These are phyloP conservation scores for Lasioglossum villosulum DNA, from an alignment of 2,888 invertebrate species.

Conservation along the genomic window DNA sequence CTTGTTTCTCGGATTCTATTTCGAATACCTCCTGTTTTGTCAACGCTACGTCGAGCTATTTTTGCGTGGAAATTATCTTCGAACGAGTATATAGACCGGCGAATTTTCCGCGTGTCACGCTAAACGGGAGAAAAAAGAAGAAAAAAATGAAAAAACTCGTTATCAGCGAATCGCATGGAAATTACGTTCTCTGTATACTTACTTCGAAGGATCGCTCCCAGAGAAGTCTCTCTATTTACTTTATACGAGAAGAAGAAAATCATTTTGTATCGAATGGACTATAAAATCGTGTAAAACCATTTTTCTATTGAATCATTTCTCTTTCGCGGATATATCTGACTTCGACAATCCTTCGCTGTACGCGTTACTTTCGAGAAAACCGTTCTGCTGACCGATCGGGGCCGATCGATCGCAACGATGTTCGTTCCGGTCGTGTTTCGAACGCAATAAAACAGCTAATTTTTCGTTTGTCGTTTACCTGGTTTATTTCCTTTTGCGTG, in stretches of 20 bases:
- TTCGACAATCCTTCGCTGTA: slow-evolving; percentile 22
- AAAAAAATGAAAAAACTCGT: not conserved
- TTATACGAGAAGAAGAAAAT: slow-evolving; percentile 57
- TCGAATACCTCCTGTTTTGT: slow-evolving; percentile 51
- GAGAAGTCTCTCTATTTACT: slow-evolving; percentile 65
- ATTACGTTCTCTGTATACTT: slow-evolving; percentile 55
- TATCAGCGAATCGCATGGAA: slow-evolving; percentile 5
- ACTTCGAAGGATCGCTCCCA: slow-evolving; percentile 43
- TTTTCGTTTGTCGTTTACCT: slow-evolving; percentile 26
- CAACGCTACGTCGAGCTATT: slow-evolving; percentile 41
- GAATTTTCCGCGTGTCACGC: slow-evolving; percentile 14
- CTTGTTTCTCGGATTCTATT: slow-evolving; percentile 49
- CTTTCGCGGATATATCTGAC: slow-evolving; percentile 15
- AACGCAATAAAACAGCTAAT: slow-evolving; percentile 21
- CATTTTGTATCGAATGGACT: slow-evolving; percentile 67
- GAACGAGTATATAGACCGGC: slow-evolving; percentile 49
- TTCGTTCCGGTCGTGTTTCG: not conserved
- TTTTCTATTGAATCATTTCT: slow-evolving; percentile 47
- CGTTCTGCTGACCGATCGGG: not conserved
- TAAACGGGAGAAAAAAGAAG: not conserved
- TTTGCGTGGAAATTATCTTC: slow-evolving; percentile 50
- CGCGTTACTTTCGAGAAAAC: slow-evolving; percentile 9
- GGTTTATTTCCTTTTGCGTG: slow-evolving; percentile 34
- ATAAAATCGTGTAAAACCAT: slow-evolving; percentile 64
- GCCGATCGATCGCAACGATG: not conserved